These are phyloP conservation scores for Hipposideros armiger DNA, from an alignment of 2,113 vertebrate species.

Conservation along the genomic window DNA sequence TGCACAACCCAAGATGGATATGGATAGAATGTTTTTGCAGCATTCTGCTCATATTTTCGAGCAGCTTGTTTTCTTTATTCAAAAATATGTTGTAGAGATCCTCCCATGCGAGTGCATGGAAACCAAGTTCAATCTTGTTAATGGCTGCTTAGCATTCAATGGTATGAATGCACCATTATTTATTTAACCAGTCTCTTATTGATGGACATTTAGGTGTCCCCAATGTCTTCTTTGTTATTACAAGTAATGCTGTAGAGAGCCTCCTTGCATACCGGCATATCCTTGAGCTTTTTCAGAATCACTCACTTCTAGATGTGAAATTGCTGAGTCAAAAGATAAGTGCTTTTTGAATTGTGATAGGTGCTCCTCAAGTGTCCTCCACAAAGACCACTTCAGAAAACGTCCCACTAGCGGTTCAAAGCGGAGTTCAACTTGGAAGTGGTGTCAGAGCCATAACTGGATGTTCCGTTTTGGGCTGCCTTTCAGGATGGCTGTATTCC, in stretches of 20 bases:
- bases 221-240: not conserved
- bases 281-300: slow-evolving; percentile 57
- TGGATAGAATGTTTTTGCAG: not conserved
- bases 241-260: slow-evolving; percentile 16
- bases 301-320: slow-evolving; percentile 34
- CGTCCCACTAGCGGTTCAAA: not conserved
- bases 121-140: slow-evolving; percentile 63
- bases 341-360: slow-evolving; percentile 30
- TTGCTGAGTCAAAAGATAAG: slow-evolving; percentile 40
- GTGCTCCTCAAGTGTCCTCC: not conserved
- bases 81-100: slow-evolving; percentile 46
- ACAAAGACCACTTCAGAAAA: not conserved
- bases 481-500: not conserved
- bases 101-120: not conserved
- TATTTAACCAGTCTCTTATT: slow-evolving; percentile 55
- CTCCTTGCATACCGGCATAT: slow-evolving; percentile 53
- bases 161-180: slow-evolving; percentile 43
- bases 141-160: slow-evolving; percentile 50
- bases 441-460: not conserved
- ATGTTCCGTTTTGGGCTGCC: not conserved
- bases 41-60: slow-evolving; percentile 56
- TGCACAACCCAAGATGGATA: slow-evolving; percentile 1
- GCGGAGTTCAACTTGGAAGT: not conserved
- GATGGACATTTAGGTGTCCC: slow-evolving; percentile 40
- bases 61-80: slow-evolving; percentile 51